These are phyloP conservation scores for Cantharis flavilabris DNA, from an alignment of 2,888 invertebrate species.

Conservation along the genomic window DNA sequence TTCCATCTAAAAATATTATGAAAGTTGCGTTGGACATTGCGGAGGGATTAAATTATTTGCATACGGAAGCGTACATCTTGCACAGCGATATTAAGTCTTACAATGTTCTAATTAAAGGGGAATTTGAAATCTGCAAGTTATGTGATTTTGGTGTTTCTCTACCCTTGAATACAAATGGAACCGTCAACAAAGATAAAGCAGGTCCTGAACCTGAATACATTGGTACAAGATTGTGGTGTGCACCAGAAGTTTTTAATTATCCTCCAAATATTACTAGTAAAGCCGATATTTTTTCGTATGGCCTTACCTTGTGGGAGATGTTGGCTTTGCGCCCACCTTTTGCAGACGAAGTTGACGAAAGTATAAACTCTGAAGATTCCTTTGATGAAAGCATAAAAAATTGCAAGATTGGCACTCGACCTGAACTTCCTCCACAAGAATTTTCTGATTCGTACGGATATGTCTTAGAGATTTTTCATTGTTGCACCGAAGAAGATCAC, in stretches of 20 bases:
- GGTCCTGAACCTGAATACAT: conserved; percentile 64
- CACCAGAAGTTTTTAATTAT: conserved; percentile 75
- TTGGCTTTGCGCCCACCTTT: conserved; percentile 74
- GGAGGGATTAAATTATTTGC: conserved; percentile 77
- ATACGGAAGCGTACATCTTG: conserved; percentile 69
- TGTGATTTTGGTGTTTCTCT: conserved; percentile 87
- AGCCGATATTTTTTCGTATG: conserved; percentile 81
- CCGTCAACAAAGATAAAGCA: conserved; percentile 60
- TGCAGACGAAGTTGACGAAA: conserved; percentile 47
- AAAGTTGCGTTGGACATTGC: conserved; percentile 71
- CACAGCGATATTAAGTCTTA: conserved; percentile 87
- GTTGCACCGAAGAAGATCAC: conserved; percentile 68
- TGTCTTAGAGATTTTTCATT: conserved; percentile 71
- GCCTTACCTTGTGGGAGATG: conserved; percentile 82
- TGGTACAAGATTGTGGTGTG: conserved; percentile 79
- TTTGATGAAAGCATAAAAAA: conserved; percentile 20
- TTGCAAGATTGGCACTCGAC: conserved; percentile 65
- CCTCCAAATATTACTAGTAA: conserved; percentile 65
- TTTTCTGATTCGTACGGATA: conserved; percentile 64
- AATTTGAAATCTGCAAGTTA: conserved; percentile 75
- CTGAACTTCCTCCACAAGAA: conserved; percentile 67
- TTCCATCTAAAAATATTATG: conserved; percentile 65
- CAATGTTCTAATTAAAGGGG: conserved; percentile 77
- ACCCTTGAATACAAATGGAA: conserved; percentile 68
- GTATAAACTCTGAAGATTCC: conserved; percentile 51